Base-by-base conservation (phyloP, 2,888 invertebrate genomes). In the Lasius fuliginosus region DNA sequence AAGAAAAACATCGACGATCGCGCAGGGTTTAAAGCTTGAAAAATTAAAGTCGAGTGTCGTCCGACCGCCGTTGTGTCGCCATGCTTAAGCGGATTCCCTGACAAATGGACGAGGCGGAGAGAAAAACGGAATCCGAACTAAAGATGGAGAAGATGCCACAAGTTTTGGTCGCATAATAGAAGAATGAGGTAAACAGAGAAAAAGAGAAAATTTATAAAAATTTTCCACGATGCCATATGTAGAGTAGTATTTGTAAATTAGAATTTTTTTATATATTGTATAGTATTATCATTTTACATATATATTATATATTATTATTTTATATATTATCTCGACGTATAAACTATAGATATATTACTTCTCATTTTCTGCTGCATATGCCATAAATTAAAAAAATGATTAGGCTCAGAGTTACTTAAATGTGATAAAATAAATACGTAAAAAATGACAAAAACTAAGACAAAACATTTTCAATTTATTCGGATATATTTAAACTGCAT, bases 11-110 rank as follows among this genome's bases (percentile, higher is more conserved):
- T 82, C 81, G 86, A 83, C 88, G 86, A 90, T 92, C 88, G 82
- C 67, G 87, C 79, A 71, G 65, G 85, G 85, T 75, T n/a, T 84
- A 89, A 91, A 92, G 90, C 91, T 87, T 93, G 93, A 93, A 93
- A 93, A 93, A 93, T 93, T 90, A 90, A 91, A 88, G 83, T 89
- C 88, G 92, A 89, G 91, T 92, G 92, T 92, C 88, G 86, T 83
- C 69, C 83, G 42, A 82, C 60, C 83, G 81, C 77, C 87, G 87
- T 76, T 75, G 86, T 86, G 82, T 84, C 88, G 84, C 76, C 74
- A 56, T 81, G 85, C 87, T 89, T 88, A 90, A 90, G 84, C 84
- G 85, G 88, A 88, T 90, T 85, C 76, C 49, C 83, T 93, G 92
- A 93, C 87, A 90, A 93, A 92, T 93, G 91, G 86, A 89, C 85